Conservation (phyloP, 1,140 invertebrate species). For the Hesperophylax magnus region DNA sequence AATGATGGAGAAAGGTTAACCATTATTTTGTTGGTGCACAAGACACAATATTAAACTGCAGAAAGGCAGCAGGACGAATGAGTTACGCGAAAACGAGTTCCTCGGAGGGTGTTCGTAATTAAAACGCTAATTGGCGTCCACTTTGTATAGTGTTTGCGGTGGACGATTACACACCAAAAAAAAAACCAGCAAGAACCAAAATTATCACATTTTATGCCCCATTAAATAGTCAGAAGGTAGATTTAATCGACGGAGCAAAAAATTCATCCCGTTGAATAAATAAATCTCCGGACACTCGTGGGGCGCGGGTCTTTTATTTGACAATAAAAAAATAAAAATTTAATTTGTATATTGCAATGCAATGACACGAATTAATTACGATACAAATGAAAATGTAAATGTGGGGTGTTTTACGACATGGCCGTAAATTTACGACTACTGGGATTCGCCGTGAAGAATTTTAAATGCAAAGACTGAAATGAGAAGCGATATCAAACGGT, state of each 20-base stretch:
- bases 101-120: conserved; percentile 4
- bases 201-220: conserved; percentile 14
- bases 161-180: neutral
- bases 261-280: conserved; percentile 4
- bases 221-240: conserved; percentile 1
- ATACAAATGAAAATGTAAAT: conserved; percentile 9
- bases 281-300: conserved; percentile 23
- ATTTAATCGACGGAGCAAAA: conserved; percentile 1
- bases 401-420: conserved; percentile 9
- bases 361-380: conserved; percentile 38
- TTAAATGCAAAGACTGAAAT: neutral
- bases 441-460: neutral
- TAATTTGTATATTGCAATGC: neutral
- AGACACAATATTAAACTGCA: neutral
- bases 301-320: conserved; percentile 4
- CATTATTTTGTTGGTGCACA: neutral
- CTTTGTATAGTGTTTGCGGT: conserved; percentile 1
- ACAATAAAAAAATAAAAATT: neutral
- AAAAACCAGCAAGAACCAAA: neutral
- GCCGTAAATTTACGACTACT: conserved; percentile 6
- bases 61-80: neutral
- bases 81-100: neutral
- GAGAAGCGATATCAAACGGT: neutral
- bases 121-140: conserved; percentile 9
- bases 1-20: neutral